These are phyloP conservation scores for Pelusios castaneus DNA, from an alignment of 2,113 vertebrate species.

Conservation along the genomic window DNA sequence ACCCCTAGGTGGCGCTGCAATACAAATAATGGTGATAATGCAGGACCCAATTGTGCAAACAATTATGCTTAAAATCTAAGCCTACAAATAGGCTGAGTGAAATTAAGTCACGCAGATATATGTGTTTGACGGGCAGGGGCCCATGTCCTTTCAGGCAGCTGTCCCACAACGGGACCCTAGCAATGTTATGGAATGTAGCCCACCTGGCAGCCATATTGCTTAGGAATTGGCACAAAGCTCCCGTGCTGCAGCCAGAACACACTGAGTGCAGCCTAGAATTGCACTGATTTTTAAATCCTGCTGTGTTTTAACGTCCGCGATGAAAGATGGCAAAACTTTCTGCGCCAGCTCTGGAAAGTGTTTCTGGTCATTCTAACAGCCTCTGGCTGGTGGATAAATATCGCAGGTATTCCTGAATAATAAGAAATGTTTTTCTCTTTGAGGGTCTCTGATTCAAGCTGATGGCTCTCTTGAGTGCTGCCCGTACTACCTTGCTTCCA, in stretches of 20 bases:
- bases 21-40: background rate
- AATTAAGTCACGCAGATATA: rapidly evolving
- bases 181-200: background rate
- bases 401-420: background rate
- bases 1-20: background rate
- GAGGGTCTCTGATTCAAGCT: background rate
- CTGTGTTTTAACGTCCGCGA: background rate
- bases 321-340: background rate
- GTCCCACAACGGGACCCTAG: background rate
- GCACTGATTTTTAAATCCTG: background rate
- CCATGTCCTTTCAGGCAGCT: background rate
- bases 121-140: background rate
- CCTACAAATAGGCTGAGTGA: background rate
- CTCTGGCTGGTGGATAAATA: background rate
- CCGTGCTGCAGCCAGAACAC: background rate
- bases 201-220: background rate
- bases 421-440: background rate
- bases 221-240: background rate
- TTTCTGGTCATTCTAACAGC: background rate
- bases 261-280: background rate
- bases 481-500: background rate
- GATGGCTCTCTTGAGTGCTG: background rate
- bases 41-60: background rate
- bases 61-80: background rate
- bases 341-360: background rate